These are phyloP conservation scores for Reticulitermes speratus DNA, from an alignment of 1,140 invertebrate genomes.

Conservation along the genomic window DNA sequence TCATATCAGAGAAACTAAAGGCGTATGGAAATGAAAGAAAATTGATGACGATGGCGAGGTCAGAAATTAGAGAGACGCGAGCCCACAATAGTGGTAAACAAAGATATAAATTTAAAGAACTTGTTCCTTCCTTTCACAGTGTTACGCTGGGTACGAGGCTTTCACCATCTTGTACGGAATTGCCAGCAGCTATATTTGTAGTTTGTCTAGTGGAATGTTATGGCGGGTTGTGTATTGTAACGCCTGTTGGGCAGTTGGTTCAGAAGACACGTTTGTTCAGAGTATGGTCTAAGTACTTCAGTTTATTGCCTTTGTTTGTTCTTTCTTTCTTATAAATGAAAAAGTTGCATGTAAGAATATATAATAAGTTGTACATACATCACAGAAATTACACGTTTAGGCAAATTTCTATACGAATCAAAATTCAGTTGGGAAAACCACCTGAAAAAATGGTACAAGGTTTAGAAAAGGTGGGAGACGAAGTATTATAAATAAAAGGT, in stretches of 20 bases:
- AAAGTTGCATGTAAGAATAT: no score
- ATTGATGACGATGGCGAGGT: not conserved
- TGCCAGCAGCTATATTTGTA: not conserved
- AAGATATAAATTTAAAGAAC: not conserved
- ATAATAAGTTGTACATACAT: no score
- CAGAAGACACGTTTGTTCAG: no score
- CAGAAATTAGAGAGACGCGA: not conserved
- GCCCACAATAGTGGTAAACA: not conserved
- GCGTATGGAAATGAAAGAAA: not conserved
- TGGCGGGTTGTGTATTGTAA: not conserved
- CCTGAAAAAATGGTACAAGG: no score
- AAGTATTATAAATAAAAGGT: no score
- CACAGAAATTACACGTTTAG: no score
- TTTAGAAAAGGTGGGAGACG: no score
- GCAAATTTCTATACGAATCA: no score
- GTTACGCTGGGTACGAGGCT: not conserved
- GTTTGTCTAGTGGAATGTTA: not conserved
- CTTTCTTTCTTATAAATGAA: no score
- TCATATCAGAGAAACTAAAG: not conserved
- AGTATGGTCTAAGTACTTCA: no score
- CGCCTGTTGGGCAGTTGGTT: not conserved
- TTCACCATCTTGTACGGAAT: not conserved
- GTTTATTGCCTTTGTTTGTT: no score
- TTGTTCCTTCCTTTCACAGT: not conserved
- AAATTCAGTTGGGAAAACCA: no score